These are phyloP conservation scores for Crambe crambe DNA, from an alignment of 37 sponge, comb jelly and placozoan genomes.

Conservation along the genomic window DNA sequence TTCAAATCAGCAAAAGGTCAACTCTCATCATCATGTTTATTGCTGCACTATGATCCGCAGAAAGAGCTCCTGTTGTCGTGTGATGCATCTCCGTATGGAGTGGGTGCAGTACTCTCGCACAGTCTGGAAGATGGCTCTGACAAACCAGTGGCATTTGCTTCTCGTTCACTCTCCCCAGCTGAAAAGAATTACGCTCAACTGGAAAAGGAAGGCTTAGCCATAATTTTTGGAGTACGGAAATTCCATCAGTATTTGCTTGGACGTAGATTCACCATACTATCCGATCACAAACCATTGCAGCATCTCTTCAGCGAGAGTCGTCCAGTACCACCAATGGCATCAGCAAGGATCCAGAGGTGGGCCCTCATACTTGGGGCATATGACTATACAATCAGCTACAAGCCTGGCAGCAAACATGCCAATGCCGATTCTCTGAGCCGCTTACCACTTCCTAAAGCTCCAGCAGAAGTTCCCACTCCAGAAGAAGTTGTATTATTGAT, in stretches of 20 bases:
- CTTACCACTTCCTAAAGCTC: too few species aligned
- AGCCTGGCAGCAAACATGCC: conserved; percentile 11
- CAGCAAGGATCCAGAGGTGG: conserved; percentile 37
- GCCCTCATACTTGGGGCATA: conserved; percentile 23
- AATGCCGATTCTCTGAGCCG: too few species aligned
- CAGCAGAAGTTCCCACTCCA: too few species aligned
- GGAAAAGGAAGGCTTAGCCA: conserved; percentile 29
- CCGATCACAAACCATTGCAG: conserved; percentile 26
- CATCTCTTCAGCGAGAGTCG: background rate
- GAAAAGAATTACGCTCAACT: conserved; percentile 30
- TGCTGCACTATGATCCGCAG: conserved; percentile 23
- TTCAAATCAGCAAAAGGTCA: conserved; percentile 18
- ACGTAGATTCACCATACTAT: too few species aligned
- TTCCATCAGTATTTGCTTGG: conserved; percentile 25
- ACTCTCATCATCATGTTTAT: conserved; percentile 17
- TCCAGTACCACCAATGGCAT: conserved; percentile 13
- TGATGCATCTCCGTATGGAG: conserved; percentile 44
- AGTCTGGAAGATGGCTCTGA: conserved; percentile 4
- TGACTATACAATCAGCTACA: conserved; percentile 18
- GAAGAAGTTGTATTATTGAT: too few species aligned
- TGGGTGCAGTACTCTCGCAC: conserved; percentile 30
- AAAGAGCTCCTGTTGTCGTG: conserved; percentile 21
- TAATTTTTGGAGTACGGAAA: conserved; percentile 17
- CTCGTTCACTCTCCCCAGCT: conserved; percentile 20
- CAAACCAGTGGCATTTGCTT: conserved; percentile 25